Conservation (phyloP, 2,113 vertebrate species). For the Siniperca chuatsi region DNA sequence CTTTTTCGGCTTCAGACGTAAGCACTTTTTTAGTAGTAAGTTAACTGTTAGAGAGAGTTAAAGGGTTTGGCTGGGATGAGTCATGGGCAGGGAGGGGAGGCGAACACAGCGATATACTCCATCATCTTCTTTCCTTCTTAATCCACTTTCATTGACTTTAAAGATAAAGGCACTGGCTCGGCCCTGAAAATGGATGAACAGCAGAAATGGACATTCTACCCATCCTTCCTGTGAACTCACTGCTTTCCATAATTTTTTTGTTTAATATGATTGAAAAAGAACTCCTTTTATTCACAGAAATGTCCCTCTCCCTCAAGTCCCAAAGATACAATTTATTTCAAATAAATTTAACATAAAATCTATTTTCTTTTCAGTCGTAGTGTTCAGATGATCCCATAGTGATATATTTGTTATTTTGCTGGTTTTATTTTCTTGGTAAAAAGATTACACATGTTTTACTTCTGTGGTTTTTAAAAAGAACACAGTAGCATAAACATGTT, state of each 20-base stretch:
- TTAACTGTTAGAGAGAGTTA: slow-evolving; percentile 48
- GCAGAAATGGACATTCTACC: slow-evolving; percentile 26
- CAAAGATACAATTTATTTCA: neutral
- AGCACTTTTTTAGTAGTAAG: slow-evolving; percentile 41
- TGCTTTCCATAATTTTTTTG: neutral
- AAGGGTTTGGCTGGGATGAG: slow-evolving; percentile 48
- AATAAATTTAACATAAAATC: slow-evolving; percentile 1
- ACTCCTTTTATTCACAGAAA: neutral
- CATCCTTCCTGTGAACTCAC: slow-evolving; percentile 8
- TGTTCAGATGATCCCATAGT: neutral
- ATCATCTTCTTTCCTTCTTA: slow-evolving; percentile 48
- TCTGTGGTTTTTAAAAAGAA: neutral
- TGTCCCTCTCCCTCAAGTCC: neutral
- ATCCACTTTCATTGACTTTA: slow-evolving; percentile 46
- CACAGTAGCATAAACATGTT: neutral
- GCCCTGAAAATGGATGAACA: slow-evolving; percentile 25
- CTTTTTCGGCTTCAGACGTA: slow-evolving; percentile 39
- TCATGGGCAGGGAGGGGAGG: slow-evolving; percentile 33
- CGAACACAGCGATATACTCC: slow-evolving; percentile 33
- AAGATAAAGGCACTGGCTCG: slow-evolving; percentile 40
- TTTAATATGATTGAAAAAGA: neutral
- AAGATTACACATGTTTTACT: neutral
- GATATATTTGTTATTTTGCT: slow-evolving; percentile 3
- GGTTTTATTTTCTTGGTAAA: slow-evolving; percentile 1
- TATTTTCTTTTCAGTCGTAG: neutral